Percentiles rank a stretch among this genome's conserved stretches.
These are phyloP conservation scores for Psittacula derbiana DNA, from an alignment of 2,797 vertebrate genomes.

Conservation along the genomic window DNA sequence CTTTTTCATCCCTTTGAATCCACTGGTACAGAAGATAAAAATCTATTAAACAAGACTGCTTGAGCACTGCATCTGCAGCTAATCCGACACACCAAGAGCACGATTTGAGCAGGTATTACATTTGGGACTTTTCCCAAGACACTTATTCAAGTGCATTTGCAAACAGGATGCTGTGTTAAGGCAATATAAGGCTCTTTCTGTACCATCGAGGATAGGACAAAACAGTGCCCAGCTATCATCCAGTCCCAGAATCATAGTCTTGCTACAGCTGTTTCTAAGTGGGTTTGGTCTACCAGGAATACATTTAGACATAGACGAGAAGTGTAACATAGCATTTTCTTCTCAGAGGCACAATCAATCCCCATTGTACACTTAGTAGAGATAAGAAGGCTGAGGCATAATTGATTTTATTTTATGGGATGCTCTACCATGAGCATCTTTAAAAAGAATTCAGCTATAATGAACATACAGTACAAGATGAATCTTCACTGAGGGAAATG, in stretches of 20 bases:
- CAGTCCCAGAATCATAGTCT: not conserved
- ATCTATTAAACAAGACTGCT: not conserved
- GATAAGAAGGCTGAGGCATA: not conserved
- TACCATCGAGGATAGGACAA: not conserved
- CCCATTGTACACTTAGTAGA: not conserved
- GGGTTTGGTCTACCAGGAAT: not conserved
- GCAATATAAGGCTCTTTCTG: not conserved
- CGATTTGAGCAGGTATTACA: not conserved
- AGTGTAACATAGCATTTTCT: not conserved
- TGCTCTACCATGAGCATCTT: not conserved
- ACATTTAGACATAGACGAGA: not conserved
- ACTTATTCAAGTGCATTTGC: not conserved
- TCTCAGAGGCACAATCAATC: constrained; percentile 1
- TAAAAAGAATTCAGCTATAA: constrained; percentile 18
- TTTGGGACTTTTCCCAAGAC: not conserved
- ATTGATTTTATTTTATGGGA: constrained; percentile 30
- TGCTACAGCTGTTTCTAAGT: not conserved
- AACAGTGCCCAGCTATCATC: not conserved
- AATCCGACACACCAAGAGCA: not conserved
- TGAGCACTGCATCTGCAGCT: not conserved
- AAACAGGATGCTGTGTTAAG: not conserved
- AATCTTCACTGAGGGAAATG: not conserved
- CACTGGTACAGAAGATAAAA: not conserved
- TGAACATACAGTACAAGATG: constrained; percentile 9
- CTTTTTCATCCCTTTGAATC: not conserved